These are phyloP conservation scores for Rostratula benghalensis DNA, from an alignment of 2,113 vertebrate genomes.

Conservation along the genomic window DNA sequence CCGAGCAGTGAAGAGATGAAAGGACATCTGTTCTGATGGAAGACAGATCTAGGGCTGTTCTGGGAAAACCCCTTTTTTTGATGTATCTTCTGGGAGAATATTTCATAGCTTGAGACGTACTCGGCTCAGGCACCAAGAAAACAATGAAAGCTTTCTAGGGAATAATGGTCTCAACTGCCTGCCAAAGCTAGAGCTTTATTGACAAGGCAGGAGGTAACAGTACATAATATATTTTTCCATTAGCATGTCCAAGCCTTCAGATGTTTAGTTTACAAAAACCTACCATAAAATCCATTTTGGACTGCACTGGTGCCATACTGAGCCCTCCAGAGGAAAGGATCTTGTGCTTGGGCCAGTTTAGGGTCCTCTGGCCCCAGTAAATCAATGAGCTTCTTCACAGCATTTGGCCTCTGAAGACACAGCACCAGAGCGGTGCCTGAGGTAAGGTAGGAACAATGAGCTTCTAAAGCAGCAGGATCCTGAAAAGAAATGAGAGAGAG, in stretches of 20 bases:
- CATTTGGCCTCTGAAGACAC: slow-evolving; percentile 75
- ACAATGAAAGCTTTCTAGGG: not conserved
- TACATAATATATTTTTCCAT: not conserved
- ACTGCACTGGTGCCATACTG: slow-evolving; percentile 60
- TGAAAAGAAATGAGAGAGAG: not conserved
- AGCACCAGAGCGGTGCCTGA: slow-evolving; percentile 70
- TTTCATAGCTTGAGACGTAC: not conserved
- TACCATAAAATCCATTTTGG: slow-evolving; percentile 73
- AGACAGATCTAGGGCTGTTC: not conserved
- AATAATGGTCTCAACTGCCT: not conserved
- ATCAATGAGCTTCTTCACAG: slow-evolving; percentile 75
- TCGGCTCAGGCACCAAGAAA: not conserved
- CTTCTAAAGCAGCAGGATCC: slow-evolving; percentile 38
- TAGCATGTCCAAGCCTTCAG: not conserved
- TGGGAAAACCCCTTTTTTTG: not conserved
- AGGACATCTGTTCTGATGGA: not conserved
- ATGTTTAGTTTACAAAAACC: not conserved
- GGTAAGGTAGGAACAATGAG: slow-evolving; percentile 62
- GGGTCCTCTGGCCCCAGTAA: slow-evolving; percentile 73
- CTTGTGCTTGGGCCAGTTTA: slow-evolving; percentile 1
- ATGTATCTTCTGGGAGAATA: not conserved
- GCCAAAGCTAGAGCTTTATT: not conserved
- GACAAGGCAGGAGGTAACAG: not conserved
- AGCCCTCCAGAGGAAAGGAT: slow-evolving; percentile 67
- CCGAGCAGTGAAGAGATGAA: not conserved